Evolutionary conservation across 2,888 invertebrate species (phyloP), one percentile per base, ranked within the genome.

Genomic region (Rotaria socialis): DNA sequence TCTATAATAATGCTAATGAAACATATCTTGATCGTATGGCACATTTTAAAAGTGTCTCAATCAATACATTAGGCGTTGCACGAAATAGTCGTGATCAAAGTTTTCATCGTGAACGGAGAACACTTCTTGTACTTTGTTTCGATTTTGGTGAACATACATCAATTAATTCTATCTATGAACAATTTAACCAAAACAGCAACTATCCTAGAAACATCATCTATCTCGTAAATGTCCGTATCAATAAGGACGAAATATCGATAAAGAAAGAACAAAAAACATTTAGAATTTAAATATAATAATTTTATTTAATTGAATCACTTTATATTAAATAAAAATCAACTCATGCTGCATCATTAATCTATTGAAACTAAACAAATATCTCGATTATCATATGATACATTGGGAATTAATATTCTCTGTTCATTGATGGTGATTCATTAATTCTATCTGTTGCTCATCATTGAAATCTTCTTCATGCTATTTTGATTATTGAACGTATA

Each of bases 121-220:
- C 43, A 47, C 3, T 80, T 24, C 43, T 47, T 11, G 80, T 47
- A 43, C n/a, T 80, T 47, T 80, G 47, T 47, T 24, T 47, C 7
- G 80, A 80, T 80, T 80, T 80, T 11, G 80, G 47, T 24, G 80
- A 80, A 43, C 47, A 80, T 80, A 11, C 24, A 24, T n/a, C n/a
- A n/a, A n/a, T n/a, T n/a, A n/a, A n/a, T n/a, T n/a, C n/a, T n/a
- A n/a, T n/a, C n/a, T n/a, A n/a, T n/a, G n/a, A n/a, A n/a, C n/a
- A n/a, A n/a, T n/a, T n/a, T n/a, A n/a, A n/a, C n/a, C n/a, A n/a
- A n/a, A n/a, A 35, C 35, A 35, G 2, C 35, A 35, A 35, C 35
- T 35, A 35, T 35, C 35, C 35, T 35, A 35, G 35, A 35, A 35
- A 35, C 35, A 35, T 35, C 35, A 35, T 35, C 35, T 35, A 35